Percentiles rank a stretch among this genome's conserved stretches.
These are phyloP conservation scores for Mechanitis messenoides DNA, from an alignment of 2,888 invertebrate genomes.

Conservation along the genomic window DNA sequence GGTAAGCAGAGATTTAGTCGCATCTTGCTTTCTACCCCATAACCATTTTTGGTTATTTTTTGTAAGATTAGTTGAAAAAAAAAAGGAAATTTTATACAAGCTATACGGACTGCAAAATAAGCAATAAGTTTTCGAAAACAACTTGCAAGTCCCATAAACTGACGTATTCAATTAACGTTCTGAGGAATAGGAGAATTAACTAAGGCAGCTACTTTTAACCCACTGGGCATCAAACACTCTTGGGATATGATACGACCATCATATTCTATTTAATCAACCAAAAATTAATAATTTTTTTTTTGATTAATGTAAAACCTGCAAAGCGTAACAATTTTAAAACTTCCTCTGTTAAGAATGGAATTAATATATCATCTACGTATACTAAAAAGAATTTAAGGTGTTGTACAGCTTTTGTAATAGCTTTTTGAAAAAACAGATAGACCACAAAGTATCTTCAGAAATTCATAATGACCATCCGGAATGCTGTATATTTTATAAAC, in stretches of 20 bases:
- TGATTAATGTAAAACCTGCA: slow-evolving; percentile 25
- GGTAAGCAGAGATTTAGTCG: slow-evolving; percentile 33
- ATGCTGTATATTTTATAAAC: no score
- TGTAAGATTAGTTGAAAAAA: slow-evolving; percentile 24
- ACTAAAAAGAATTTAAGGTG: no score
- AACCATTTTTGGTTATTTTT: slow-evolving; percentile 32
- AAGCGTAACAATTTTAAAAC: slow-evolving; percentile 14
- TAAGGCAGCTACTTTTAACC: neutral
- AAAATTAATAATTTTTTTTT: slow-evolving; percentile 28
- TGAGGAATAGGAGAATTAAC: no score
- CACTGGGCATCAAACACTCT: slow-evolving; percentile 31
- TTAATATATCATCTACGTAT: neutral
- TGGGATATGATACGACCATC: slow-evolving; percentile 27
- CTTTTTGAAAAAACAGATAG: no score
- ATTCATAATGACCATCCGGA: no score
- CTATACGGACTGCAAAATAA: slow-evolving; percentile 30
- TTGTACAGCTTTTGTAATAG: no score
- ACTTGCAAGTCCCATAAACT: slow-evolving; percentile 23
- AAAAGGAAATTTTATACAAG: slow-evolving; percentile 26
- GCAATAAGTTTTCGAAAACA: slow-evolving; percentile 33
- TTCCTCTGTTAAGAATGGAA: slow-evolving; percentile 21
- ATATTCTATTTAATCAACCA: slow-evolving; percentile 27
- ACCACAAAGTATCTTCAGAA: no score
- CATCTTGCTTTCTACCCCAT: slow-evolving; percentile 34
- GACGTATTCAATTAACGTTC: no score